A percentile compares a stretch with the other conserved stretches of the same genome.
Evolutionary conservation across 2,797 vertebrate genomes (phyloP).

Genomic region (Tenualosa thibaudeaui): DNA sequence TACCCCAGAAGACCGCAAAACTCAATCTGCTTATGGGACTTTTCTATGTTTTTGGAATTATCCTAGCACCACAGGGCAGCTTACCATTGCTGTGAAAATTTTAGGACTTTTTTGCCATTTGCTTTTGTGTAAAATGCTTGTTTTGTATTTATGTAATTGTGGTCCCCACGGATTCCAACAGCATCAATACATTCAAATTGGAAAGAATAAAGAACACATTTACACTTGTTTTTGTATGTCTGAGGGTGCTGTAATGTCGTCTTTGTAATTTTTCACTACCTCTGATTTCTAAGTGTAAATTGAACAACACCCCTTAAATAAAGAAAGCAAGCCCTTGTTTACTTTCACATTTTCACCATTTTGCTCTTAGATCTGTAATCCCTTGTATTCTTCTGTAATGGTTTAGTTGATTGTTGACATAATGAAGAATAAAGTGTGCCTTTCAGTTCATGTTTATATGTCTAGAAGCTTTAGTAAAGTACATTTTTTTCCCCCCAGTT

Average conservation of each 20-base stretch:
- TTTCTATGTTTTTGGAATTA: constrained; percentile 93
- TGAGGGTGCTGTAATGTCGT: background rate
- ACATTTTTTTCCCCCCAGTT: too few species aligned
- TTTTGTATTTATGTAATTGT: background rate
- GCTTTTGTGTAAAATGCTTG: background rate
- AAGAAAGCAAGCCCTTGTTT: background rate
- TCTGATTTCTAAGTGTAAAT: constrained; percentile 7
- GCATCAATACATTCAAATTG: background rate
- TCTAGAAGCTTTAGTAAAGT: constrained; percentile 19
- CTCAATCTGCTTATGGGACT: constrained; percentile 95
- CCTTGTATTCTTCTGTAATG: constrained; percentile 1
- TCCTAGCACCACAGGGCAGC: constrained; percentile 84
- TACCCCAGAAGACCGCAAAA: constrained; percentile 94
- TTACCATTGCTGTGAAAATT: constrained; percentile 79
- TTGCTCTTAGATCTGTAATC: background rate
- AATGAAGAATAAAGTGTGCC: constrained; percentile 24
- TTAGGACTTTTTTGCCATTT: background rate
- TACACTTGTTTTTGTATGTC: constrained; percentile 3
- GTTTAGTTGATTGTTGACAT: constrained; percentile 38
- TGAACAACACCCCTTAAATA: background rate
- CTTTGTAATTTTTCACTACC: constrained; percentile 6
- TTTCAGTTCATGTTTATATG: constrained; percentile 46
- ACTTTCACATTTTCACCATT: background rate
- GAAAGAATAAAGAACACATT: background rate
- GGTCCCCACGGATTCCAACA: background rate